These are phyloP conservation scores for Menidia beryllina DNA, from an alignment of 2,113 vertebrate species.

Conservation along the genomic window DNA sequence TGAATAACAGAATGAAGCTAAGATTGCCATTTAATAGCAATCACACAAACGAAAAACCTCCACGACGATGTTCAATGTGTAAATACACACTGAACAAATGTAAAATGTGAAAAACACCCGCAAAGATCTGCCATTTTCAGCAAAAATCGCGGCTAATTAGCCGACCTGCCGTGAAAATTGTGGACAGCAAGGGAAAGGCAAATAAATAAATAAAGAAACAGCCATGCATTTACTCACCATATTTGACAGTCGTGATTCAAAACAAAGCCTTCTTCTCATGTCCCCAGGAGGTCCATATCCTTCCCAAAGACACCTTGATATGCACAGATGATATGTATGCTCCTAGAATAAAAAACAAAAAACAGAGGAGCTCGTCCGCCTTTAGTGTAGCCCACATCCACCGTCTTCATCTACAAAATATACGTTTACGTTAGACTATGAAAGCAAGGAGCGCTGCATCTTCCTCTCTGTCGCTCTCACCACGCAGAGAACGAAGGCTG, in stretches of 20 bases:
- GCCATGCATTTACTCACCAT: slow-evolving; percentile 75
- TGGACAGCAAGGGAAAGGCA: not conserved
- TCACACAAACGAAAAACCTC: too few relatives aligned
- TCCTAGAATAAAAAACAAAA: slow-evolving; percentile 39
- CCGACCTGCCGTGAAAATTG: slow-evolving; percentile 29
- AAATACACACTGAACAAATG: too few relatives aligned
- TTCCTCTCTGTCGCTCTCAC: slow-evolving; percentile 31
- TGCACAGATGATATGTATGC: slow-evolving; percentile 44
- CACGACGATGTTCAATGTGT: not conserved
- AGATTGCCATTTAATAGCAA: not conserved
- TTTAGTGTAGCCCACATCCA: slow-evolving; percentile 68
- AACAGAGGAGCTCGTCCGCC: slow-evolving; percentile 35
- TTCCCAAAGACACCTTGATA: slow-evolving; percentile 60
- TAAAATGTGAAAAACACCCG: too few relatives aligned
- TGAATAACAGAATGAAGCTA: slow-evolving; percentile 11
- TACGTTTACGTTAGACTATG: slow-evolving; percentile 28
- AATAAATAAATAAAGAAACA: slow-evolving; percentile 7
- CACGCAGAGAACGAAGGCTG: slow-evolving; percentile 56
- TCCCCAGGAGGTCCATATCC: slow-evolving; percentile 41
- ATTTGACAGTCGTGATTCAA: slow-evolving; percentile 73
- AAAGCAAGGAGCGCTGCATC: slow-evolving; percentile 40
- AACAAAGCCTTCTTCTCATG: slow-evolving; percentile 69
- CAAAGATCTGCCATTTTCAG: not conserved
- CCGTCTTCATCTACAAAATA: slow-evolving; percentile 53
- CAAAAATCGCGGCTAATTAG: slow-evolving; percentile 52